Evolutionary conservation across 1,140 invertebrate genomes (phyloP).

Genomic region (Eubasilissa regina): DNA sequence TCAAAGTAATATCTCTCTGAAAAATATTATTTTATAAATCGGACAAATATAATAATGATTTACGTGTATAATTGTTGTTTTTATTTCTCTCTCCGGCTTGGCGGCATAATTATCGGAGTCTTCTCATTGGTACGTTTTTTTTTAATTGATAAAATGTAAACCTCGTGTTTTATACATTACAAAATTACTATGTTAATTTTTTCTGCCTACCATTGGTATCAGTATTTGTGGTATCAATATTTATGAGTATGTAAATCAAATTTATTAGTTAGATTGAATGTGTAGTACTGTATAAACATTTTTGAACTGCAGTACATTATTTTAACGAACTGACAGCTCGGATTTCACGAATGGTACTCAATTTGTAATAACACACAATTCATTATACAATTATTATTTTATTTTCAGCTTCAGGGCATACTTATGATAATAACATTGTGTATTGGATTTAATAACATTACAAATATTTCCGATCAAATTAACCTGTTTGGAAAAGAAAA

Average conservation of each 20-base stretch:
- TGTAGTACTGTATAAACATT: too few relatives aligned
- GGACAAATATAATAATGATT: constrained; percentile 37
- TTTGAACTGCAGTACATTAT: too few relatives aligned
- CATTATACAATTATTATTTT: not conserved
- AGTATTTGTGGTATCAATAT: not conserved
- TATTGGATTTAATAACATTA: constrained; percentile 33
- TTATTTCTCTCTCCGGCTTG: constrained; percentile 55
- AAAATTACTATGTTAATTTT: not conserved
- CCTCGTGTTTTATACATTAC: too few relatives aligned
- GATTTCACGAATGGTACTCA: too few relatives aligned
- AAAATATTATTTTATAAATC: not conserved
- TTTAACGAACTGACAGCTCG: too few relatives aligned
- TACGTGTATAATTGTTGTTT: constrained; percentile 58
- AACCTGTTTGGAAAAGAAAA: constrained; percentile 46
- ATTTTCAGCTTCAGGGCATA: constrained; percentile 50
- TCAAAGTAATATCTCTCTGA: not conserved
- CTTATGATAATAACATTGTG: constrained; percentile 30
- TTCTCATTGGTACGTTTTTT: constrained; percentile 49
- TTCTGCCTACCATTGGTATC: not conserved
- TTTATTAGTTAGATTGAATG: too few relatives aligned
- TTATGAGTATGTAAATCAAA: too few relatives aligned
- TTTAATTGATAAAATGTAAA: not conserved
- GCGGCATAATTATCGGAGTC: constrained; percentile 52
- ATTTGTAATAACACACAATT: too few relatives aligned
- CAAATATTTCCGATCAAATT: constrained; percentile 44